Evolutionary conservation across 2,113 vertebrate species (phyloP).

Genomic region (Stigmatopora nigra): DNA sequence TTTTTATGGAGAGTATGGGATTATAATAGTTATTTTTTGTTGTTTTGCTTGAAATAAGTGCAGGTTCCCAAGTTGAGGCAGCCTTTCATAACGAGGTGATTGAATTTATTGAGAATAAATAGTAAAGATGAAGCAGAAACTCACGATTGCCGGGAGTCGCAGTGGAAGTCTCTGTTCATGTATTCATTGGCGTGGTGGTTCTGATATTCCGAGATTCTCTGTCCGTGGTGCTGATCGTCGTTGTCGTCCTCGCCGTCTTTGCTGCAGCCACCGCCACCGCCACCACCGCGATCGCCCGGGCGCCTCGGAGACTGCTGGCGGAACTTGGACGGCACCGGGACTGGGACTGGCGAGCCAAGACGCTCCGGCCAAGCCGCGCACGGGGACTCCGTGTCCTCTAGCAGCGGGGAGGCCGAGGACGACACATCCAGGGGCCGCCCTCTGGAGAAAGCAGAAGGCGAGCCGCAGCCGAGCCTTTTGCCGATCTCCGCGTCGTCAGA

Average conservation of each 20-base stretch:
- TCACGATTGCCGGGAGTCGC: constrained; percentile 62
- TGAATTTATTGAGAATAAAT: no score
- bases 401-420: constrained; percentile 56
- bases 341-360: constrained; percentile 27
- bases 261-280: no score
- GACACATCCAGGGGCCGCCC: constrained; percentile 55
- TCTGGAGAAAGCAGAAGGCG: constrained; percentile 43
- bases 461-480: constrained; percentile 48
- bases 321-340: constrained; percentile 55
- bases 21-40: background rate
- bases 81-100: no score
- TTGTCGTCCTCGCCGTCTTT: no score
- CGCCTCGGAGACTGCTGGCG: constrained; percentile 39
- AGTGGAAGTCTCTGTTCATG: constrained; percentile 49
- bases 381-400: constrained; percentile 56
- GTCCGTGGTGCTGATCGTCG: constrained; percentile 63
- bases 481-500: constrained; percentile 61
- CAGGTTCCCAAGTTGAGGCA: no score
- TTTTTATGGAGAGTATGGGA: no score
- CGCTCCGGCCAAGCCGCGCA: constrained; percentile 46
- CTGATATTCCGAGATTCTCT: constrained; percentile 48
- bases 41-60: background rate
- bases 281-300: no score
- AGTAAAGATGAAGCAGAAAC: constrained; percentile 27
- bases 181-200: constrained; percentile 48